Percentiles rank a stretch among this genome's conserved stretches.
Evolutionary conservation across 2,113 vertebrate genomes (phyloP).

Genomic region (Caloenas nicobarica): DNA sequence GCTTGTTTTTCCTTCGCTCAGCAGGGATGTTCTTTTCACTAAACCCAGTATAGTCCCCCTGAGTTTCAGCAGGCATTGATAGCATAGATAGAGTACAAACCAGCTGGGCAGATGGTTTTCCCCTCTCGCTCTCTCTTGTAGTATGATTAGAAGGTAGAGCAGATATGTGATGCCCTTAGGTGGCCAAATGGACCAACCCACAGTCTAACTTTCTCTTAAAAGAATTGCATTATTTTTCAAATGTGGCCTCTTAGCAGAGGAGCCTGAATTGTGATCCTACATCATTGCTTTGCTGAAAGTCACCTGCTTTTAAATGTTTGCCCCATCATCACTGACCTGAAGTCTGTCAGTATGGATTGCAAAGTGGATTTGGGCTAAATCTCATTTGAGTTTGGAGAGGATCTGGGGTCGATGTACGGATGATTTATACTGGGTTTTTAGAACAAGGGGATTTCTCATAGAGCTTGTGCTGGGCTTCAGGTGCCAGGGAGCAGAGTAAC

Average conservation of each 20-base stretch:
- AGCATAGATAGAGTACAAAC: background rate
- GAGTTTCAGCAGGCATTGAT: background rate
- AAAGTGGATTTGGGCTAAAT: background rate
- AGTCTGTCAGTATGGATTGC: background rate
- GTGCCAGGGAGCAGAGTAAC: background rate
- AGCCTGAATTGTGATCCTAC: background rate
- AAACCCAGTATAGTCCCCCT: background rate
- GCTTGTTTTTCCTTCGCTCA: slow-evolving; percentile 6
- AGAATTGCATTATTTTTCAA: background rate
- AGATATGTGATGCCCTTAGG: background rate
- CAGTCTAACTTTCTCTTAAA: background rate
- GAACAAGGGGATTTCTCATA: background rate
- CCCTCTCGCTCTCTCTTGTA: background rate
- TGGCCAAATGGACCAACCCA: background rate
- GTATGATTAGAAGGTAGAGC: background rate
- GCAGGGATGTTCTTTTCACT: slow-evolving; percentile 13
- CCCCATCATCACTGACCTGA: background rate
- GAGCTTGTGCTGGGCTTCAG: background rate
- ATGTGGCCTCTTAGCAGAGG: background rate
- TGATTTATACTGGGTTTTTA: background rate
- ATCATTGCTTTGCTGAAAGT: rapidly evolving
- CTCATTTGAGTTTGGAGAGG: background rate
- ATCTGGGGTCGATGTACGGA: rapidly evolving
- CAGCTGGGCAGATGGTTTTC: background rate
- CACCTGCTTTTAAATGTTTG: background rate